These are phyloP conservation scores for Melospiza georgiana DNA, from an alignment of 2,113 vertebrate genomes.

Conservation along the genomic window DNA sequence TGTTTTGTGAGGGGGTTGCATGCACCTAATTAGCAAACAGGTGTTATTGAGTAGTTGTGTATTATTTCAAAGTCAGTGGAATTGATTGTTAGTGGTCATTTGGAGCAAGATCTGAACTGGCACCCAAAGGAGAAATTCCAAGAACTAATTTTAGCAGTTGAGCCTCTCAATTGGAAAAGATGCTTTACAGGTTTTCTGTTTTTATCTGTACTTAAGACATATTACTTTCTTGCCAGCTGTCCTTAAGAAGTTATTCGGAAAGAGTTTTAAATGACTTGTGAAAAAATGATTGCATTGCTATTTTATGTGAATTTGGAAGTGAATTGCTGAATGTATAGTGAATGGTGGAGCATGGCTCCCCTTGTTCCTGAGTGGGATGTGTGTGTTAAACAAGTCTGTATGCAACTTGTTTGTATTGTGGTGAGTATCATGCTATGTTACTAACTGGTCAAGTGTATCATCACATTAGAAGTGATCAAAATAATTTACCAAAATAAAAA, in stretches of 20 bases:
- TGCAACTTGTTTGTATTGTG: neutral
- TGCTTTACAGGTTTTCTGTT: conserved; percentile 61
- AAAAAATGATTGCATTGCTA: neutral
- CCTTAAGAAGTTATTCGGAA: neutral
- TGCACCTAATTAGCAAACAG: neutral
- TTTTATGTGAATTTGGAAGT: neutral
- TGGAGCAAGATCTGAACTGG: conserved; percentile 54
- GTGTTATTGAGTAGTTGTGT: neutral
- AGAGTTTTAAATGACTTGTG: neutral
- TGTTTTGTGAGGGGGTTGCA: neutral
- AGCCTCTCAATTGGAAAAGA: conserved; percentile 46
- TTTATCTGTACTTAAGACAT: conserved; percentile 52
- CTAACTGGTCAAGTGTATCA: neutral
- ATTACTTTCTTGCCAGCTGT: neutral
- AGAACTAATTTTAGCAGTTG: conserved; percentile 62
- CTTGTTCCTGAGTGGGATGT: neutral
- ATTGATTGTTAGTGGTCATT: conserved; percentile 39
- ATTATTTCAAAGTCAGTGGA: neutral
- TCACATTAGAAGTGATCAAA: neutral
- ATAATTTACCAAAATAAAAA: neutral
- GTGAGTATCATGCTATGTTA: neutral
- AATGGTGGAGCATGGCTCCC: neutral
- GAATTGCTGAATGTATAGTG: conserved; percentile 13
- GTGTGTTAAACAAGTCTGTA: neutral
- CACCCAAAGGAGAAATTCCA: conserved; percentile 57